Evolutionary conservation across 2,888 invertebrate genomes (phyloP), one percentile per base, ranked within the genome.

Genomic region (Sesamia inferens): DNA sequence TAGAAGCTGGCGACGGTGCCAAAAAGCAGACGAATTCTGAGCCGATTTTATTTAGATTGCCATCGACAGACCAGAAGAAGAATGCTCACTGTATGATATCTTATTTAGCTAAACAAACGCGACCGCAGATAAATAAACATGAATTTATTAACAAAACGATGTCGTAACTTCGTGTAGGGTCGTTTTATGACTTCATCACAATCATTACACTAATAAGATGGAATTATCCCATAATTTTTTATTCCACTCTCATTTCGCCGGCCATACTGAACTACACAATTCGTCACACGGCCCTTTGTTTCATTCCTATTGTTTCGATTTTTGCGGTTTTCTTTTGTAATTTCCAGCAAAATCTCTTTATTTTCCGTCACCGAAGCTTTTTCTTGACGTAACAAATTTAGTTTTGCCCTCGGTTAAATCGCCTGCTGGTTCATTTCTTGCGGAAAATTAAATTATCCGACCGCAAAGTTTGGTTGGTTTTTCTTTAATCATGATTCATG

Each of bases 291-390:
- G 81, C 74, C 88, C 84, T 89, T 93, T 91, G 92, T 92, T 91
- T 86, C 82, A 79, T 74, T 83, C 81, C 91, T 89, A 88, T 92
- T 92, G 92, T 93, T 92, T 91, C 88, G 90, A 92, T 91, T 91
- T 90, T 91, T 91, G 92, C 88, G 90, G 90, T 89, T 88, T 90
- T 90, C 91, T 90, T 92, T 92, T 92, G 89, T 90, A 89, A 89
- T 89, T 87, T 87, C 87, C 87, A 88, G 89, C 87, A 85, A 90
- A 91, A 90, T 91, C 87, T 91, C 89, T 92, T 91, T 92, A 90
- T 91, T 90, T 88, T 88, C 87, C 87, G 85, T 86, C 87, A 85
- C 85, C 82, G 82, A 86, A 89, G 89, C 88, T 89, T 91, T 91
- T 88, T 82, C 88, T 88, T 83, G 79, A 78, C 81, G 74, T 81